These are phyloP conservation scores for Lasius fuliginosus DNA, from an alignment of 2,888 invertebrate genomes.

Conservation along the genomic window DNA sequence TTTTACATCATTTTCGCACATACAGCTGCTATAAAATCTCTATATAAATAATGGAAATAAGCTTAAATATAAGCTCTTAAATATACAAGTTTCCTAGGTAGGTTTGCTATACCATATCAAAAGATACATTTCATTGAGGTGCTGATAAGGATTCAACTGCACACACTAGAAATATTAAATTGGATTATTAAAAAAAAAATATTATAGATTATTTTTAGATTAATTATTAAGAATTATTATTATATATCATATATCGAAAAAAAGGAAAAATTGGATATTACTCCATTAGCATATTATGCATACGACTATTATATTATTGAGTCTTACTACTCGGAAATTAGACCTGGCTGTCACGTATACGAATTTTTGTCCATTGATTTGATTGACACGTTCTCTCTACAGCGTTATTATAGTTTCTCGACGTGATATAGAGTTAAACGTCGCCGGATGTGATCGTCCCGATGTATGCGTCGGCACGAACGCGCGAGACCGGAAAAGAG, in stretches of 20 bases:
- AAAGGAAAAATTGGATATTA: not conserved
- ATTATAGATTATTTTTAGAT: too few species aligned
- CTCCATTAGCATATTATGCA: not conserved
- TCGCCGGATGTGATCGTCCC: slow-evolving; percentile 2
- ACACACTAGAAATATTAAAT: not conserved
- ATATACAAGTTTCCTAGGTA: not conserved
- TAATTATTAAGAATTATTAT: too few species aligned
- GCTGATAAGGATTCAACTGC: not conserved
- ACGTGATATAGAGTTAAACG: not conserved
- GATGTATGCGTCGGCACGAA: slow-evolving; percentile 16
- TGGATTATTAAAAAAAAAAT: not conserved
- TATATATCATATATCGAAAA: not conserved
- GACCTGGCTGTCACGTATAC: not conserved
- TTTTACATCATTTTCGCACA: not conserved
- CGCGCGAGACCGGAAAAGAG: slow-evolving; percentile 4
- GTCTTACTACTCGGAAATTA: not conserved
- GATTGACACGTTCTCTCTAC: not conserved
- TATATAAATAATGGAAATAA: slow-evolving; percentile 15
- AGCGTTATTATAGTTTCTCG: slow-evolving; percentile 13
- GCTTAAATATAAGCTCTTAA: too few species aligned
- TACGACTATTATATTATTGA: not conserved
- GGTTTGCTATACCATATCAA: not conserved
- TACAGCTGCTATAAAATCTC: not conserved
- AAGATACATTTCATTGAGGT: not conserved
- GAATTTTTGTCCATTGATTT: slow-evolving; percentile 16